Percentiles rank a stretch among this genome's conserved stretches.
phyloP scores from a whole-genome alignment of 2,113 vertebrate species.

The Rhegmatorhina hoffmannsi region DNA sequence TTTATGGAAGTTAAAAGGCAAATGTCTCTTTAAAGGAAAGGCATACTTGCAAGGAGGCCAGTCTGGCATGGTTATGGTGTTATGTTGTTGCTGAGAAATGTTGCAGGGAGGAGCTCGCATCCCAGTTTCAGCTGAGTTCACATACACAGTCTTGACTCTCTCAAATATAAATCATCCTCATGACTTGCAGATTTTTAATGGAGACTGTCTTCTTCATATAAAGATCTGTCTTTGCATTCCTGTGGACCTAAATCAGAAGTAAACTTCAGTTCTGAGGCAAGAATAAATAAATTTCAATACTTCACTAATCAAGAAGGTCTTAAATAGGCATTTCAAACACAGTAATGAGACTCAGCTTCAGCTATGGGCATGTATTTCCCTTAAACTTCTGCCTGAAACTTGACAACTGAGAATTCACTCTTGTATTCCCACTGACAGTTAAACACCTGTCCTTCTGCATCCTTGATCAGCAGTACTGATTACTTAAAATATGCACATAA shows the following conservation, averaged over 20 bases:
- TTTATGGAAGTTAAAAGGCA: background rate
- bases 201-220: background rate
- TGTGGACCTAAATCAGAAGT: background rate
- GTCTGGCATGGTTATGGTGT: background rate
- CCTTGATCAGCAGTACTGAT: background rate
- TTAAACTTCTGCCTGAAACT: constrained; percentile 27
- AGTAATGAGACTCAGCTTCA: constrained; percentile 9
- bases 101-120: constrained; percentile 5
- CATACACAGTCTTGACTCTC: background rate
- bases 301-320: background rate
- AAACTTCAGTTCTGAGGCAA: background rate
- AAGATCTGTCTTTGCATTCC: background rate
- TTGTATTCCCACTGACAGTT: constrained; percentile 5
- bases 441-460: constrained; percentile 38
- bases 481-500: background rate
- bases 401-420: constrained; percentile 23
- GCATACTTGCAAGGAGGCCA: background rate
- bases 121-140: background rate
- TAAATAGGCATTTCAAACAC: background rate
- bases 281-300: background rate
- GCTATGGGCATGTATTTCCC: background rate
- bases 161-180: background rate
- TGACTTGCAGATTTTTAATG: constrained; percentile 1
- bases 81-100: constrained; percentile 6
- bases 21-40: background rate